Evolutionary conservation across 1,140 invertebrate genomes (phyloP).

Genomic region (Prorops nasuta): DNA sequence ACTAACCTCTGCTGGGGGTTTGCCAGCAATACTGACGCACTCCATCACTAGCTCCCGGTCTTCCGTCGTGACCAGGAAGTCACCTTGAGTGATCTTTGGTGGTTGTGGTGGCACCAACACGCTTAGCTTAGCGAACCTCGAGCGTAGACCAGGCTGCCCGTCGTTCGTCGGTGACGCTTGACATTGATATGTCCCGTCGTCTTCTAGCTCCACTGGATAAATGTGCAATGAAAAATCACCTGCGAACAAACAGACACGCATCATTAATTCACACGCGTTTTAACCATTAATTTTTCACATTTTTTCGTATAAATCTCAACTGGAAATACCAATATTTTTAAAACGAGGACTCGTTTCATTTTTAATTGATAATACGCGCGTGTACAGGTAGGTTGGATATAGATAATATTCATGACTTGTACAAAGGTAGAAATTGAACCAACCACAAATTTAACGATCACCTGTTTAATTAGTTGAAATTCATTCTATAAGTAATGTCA

Average conservation of each 20-base stretch:
- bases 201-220: conserved; percentile 82
- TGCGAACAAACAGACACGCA: conserved; percentile 61
- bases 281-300: no score
- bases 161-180: conserved; percentile 75
- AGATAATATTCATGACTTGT: no score
- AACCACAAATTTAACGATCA: no score
- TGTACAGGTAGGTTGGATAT: no score
- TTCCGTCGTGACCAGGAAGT: conserved; percentile 78
- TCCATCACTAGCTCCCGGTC: conserved; percentile 86
- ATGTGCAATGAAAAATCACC: conserved; percentile 87
- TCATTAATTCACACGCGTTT: no score
- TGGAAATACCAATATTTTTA: no score
- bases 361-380: no score
- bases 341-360: no score
- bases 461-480: no score
- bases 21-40: conserved; percentile 85
- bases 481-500: no score
- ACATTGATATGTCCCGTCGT: conserved; percentile 89
- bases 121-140: conserved; percentile 78
- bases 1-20: conserved; percentile 86
- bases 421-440: no score
- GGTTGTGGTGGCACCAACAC: conserved; percentile 86
- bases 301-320: no score
- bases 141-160: conserved; percentile 76
- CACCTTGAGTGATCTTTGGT: conserved; percentile 83